Base-by-base conservation (phyloP, 2,797 vertebrate species). In the Chiroxiphia lanceolata region DNA sequence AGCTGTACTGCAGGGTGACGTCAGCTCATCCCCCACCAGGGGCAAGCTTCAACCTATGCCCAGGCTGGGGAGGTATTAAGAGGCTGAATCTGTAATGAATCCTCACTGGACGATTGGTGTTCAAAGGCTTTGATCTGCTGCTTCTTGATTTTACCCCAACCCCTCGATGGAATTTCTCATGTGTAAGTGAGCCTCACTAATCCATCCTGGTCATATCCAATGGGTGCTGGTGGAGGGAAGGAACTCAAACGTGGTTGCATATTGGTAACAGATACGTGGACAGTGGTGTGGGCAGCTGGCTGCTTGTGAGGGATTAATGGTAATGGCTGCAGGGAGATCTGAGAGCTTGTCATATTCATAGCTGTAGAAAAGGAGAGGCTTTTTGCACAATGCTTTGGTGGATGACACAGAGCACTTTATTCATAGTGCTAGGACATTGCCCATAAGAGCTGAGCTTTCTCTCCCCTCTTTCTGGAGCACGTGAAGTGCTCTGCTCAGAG, bases 401-500 rank as follows among this genome's bases (percentile, higher is more conserved):
- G 70, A 74, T 90, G 74, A 61, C 78, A 71, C 5, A 0, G 60
- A 68, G 56, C 54, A 40, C 83, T 86, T 90, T 33, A 86, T 76
- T 89, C 79, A 44, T 5, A 60, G 40, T 17, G 65, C 60, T 87
- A 90, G 82, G 77, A 56, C 86, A 44, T 19, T 89, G 92, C 80
- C 76, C 16, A 8, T 44, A 84, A 80, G 54, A 84, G 48, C 65
- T 72, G 59, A 85, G 53, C 60, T 93, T 94, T 82, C 59, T 38
- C 51, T 82, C 23, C 25, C 6, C 27, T 83, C 50, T 77, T 90
- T 94, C 94, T 93, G 80, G 81, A 95, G 78, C 81, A 87, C 86
- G 50, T 36, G 68, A 94, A 95, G 79, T 79, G 57, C 95, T 91
- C 88, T 87, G 53, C 83, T 95, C 90, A 67, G 26, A 94, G 67